These are phyloP conservation scores for Littorina saxatilis DNA, from an alignment of 1,140 invertebrate genomes.

Conservation along the genomic window DNA sequence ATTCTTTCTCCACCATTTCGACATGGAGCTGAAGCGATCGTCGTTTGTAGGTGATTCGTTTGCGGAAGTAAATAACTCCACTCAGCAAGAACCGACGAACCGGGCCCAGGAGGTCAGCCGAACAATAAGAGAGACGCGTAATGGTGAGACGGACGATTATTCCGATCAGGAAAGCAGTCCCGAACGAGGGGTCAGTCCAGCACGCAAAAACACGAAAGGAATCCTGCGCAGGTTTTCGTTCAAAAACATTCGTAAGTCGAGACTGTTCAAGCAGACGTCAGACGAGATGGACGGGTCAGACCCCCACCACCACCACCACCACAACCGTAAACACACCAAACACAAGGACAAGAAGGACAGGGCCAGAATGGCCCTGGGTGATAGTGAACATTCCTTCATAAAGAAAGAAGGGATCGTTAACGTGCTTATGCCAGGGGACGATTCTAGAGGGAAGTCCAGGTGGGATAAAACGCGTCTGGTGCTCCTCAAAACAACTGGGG, in stretches of 20 bases:
- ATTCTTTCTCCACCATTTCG: conserved; percentile 81
- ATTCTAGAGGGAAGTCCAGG: conserved; percentile 92
- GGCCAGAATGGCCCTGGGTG: conserved; percentile 74
- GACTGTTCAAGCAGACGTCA: conserved; percentile 92
- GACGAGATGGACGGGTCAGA: conserved; percentile 87
- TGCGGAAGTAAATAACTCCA: conserved; percentile 42
- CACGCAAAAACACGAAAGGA: conserved; percentile 86
- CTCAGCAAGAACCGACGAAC: conserved; percentile 16
- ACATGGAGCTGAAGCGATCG: conserved; percentile 61
- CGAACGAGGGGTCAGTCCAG: conserved; percentile 79
- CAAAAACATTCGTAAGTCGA: conserved; percentile 81
- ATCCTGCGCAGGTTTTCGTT: conserved; percentile 90
- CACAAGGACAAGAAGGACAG: conserved; percentile 81
- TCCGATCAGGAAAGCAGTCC: conserved; percentile 80
- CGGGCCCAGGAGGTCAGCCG: background rate
- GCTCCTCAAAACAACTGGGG: conserved; percentile 93
- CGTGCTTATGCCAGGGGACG: conserved; percentile 82
- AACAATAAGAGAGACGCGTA: background rate
- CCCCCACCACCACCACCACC: conserved; percentile 57
- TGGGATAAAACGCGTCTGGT: conserved; percentile 96
- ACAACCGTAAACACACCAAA: conserved; percentile 56
- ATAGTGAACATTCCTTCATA: conserved; percentile 80
- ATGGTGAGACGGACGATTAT: conserved; percentile 77
- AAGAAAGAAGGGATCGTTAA: conserved; percentile 95
- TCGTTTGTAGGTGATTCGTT: conserved; percentile 46